These are phyloP conservation scores for Musca vetustissima DNA, from an alignment of 1,140 invertebrate genomes.

Conservation along the genomic window DNA sequence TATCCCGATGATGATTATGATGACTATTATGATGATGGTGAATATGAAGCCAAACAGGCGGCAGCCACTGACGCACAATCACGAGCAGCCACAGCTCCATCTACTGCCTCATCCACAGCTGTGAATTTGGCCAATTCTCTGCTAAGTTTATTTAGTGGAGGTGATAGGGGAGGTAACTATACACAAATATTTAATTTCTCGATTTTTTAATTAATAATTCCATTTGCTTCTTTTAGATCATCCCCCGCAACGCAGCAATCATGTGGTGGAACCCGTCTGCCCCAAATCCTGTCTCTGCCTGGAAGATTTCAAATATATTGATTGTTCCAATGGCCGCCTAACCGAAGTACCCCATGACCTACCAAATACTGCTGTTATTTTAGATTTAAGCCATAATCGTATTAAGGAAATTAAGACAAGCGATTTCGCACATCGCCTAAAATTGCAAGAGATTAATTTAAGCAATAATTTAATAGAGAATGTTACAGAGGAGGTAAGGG, in stretches of 20 bases:
- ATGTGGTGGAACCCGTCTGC: constrained; percentile 48
- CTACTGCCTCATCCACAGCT: constrained; percentile 40
- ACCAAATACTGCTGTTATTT: constrained; percentile 42
- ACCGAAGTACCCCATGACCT: constrained; percentile 47
- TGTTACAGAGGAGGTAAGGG: constrained; percentile 46
- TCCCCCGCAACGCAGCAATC: constrained; percentile 47
- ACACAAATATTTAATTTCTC: not conserved
- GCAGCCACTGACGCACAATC: not conserved
- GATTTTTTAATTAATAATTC: not conserved
- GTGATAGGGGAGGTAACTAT: not conserved
- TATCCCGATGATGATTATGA: constrained; percentile 37
- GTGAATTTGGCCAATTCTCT: constrained; percentile 4
- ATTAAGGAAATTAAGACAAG: constrained; percentile 42
- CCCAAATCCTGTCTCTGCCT: constrained; percentile 45
- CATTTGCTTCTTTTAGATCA: constrained; percentile 26
- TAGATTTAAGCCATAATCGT: constrained; percentile 50
- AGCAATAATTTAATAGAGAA: constrained; percentile 42
- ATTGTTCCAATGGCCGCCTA: constrained; percentile 42
- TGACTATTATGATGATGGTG: constrained; percentile 34
- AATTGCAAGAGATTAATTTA: constrained; percentile 48
- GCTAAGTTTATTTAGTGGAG: not conserved
- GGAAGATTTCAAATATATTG: constrained; percentile 43
- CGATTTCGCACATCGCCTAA: constrained; percentile 46
- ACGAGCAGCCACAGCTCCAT: constrained; percentile 26
- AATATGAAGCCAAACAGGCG: constrained; percentile 31